These are phyloP conservation scores for Hepsetus odoe DNA, from an alignment of 2,113 vertebrate genomes.

Conservation along the genomic window DNA sequence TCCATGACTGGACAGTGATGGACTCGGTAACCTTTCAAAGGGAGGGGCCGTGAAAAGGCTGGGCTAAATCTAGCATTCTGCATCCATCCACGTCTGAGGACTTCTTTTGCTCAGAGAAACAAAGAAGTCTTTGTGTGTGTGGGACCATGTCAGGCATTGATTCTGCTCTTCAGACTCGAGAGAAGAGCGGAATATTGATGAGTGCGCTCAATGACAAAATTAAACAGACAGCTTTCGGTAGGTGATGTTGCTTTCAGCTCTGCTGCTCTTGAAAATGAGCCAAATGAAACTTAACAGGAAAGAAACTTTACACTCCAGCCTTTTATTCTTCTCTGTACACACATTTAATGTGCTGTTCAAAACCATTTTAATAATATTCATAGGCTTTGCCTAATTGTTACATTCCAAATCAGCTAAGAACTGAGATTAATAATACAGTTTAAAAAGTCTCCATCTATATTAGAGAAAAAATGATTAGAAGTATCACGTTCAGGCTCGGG, in stretches of 20 bases:
- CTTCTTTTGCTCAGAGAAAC: constrained; percentile 15
- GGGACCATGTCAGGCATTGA: not conserved
- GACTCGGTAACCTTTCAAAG: not conserved
- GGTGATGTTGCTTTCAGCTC: not conserved
- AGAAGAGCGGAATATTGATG: constrained; percentile 28
- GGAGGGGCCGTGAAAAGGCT: not conserved
- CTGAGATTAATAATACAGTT: not conserved
- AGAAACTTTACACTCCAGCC: not conserved
- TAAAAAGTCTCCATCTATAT: not conserved
- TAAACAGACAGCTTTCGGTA: too few relatives aligned
- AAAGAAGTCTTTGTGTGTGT: constrained; percentile 16
- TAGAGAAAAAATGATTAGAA: not conserved
- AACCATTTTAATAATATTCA: not conserved
- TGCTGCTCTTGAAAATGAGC: not conserved
- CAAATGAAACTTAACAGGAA: not conserved
- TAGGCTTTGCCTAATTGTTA: not conserved
- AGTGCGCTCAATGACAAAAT: constrained; percentile 1
- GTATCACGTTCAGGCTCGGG: not conserved
- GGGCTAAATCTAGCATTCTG: constrained; percentile 2
- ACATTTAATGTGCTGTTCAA: constrained; percentile 14
- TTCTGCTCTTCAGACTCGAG: constrained; percentile 3
- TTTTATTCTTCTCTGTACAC: not conserved
- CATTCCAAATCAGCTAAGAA: not conserved
- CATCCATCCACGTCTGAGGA: constrained; percentile 2
- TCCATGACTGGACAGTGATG: not conserved